Percentiles rank a stretch among this genome's conserved stretches.
Evolutionary conservation across 1,140 invertebrate species (phyloP).

Genomic region (Drosophila baimaii): DNA sequence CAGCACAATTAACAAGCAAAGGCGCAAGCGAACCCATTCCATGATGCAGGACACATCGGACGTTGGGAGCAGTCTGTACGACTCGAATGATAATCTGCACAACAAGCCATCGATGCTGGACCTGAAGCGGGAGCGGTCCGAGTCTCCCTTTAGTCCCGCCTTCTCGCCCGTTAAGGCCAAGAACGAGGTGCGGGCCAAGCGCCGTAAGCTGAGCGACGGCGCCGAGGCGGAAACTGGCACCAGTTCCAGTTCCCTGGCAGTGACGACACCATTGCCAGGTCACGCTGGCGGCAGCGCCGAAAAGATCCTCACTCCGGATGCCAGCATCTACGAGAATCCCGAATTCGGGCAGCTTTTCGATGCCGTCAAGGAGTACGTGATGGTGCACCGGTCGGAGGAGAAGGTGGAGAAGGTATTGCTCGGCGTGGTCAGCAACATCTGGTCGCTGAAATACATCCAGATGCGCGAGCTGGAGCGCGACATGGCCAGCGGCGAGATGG

Average conservation of each 20-base stretch:
- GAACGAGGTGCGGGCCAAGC: constrained; percentile 57
- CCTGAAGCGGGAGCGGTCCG: constrained; percentile 70
- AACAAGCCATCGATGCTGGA: constrained; percentile 14
- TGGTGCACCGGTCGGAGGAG: constrained; percentile 58
- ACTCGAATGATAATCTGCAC: constrained; percentile 66
- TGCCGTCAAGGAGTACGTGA: constrained; percentile 64
- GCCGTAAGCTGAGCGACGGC: constrained; percentile 55
- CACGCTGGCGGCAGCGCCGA: background rate
- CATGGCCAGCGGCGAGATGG: constrained; percentile 21
- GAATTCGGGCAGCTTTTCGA: constrained; percentile 60
- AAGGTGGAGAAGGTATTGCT: constrained; percentile 60
- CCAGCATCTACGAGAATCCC: constrained; percentile 43
- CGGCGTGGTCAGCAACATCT: constrained; percentile 61
- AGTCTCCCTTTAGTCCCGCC: constrained; percentile 69
- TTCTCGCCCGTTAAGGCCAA: constrained; percentile 67
- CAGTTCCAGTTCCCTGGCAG: background rate
- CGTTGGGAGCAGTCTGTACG: constrained; percentile 72
- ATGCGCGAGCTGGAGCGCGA: constrained; percentile 59
- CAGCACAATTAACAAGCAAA: constrained; percentile 51
- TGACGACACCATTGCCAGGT: background rate
- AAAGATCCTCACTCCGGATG: constrained; percentile 1
- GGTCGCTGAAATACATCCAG: constrained; percentile 61
- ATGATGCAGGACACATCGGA: constrained; percentile 61
- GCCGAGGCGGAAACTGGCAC: constrained; percentile 45
- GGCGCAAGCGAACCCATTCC: constrained; percentile 52